Evolutionary conservation across 2,888 invertebrate species (phyloP).

Genomic region (Polia nebulosa): DNA sequence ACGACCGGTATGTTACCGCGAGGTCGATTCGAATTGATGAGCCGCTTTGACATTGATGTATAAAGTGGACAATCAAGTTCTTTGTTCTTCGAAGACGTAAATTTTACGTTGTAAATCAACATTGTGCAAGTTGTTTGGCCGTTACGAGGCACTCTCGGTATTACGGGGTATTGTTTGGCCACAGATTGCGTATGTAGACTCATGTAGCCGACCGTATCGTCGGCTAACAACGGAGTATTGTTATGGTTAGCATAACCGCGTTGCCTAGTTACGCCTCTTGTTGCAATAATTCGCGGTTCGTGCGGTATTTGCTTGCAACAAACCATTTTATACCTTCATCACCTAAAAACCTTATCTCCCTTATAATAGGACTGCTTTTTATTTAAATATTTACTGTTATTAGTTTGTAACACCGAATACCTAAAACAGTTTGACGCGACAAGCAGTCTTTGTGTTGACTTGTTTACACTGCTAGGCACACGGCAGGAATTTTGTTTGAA

Average conservation of each 20-base stretch:
- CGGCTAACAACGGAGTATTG: slow-evolving; percentile 77
- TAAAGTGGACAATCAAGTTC: slow-evolving; percentile 64
- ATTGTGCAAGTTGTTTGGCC: slow-evolving; percentile 65
- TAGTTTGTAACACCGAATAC: slow-evolving; percentile 67
- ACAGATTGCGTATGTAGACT: slow-evolving; percentile 75
- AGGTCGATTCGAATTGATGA: slow-evolving; percentile 58
- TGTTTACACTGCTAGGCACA: slow-evolving; percentile 72
- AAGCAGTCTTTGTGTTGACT: slow-evolving; percentile 71
- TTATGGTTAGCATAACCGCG: slow-evolving; percentile 83
- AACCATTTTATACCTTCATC: slow-evolving; percentile 44
- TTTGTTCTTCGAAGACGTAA: slow-evolving; percentile 62
- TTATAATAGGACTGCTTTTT: slow-evolving; percentile 42
- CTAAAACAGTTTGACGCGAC: slow-evolving; percentile 69
- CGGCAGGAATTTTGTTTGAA: slow-evolving; percentile 67
- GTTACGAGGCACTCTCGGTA: slow-evolving; percentile 56
- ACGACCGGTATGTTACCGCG: slow-evolving; percentile 53
- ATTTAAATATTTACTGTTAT: slow-evolving; percentile 3
- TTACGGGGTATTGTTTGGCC: slow-evolving; percentile 78
- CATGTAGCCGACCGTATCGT: slow-evolving; percentile 70
- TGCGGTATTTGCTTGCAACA: slow-evolving; percentile 67
- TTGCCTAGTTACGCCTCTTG: slow-evolving; percentile 81
- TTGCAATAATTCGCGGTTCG: slow-evolving; percentile 76
- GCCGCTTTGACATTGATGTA: slow-evolving; percentile 65
- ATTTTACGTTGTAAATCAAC: slow-evolving; percentile 64
- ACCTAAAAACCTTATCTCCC: slow-evolving; percentile 7